Evolutionary conservation across 2,888 invertebrate species (phyloP), one percentile per base, ranked within the genome.

Genomic region (Mythimna ferrago): DNA sequence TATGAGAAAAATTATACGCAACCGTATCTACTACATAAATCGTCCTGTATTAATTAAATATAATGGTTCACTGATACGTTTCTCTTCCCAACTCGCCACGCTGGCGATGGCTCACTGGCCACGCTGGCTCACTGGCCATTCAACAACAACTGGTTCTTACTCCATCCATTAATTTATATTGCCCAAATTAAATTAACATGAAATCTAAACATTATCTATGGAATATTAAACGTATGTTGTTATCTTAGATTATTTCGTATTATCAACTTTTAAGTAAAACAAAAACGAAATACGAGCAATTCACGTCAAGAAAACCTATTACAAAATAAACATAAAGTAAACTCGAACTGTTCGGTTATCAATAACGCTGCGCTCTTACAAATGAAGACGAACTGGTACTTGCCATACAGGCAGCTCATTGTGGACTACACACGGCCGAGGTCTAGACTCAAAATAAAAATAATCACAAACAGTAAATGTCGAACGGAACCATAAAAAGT

Each of bases 401-500:
- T 89, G 92, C 92, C 92, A 89, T 83, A 88, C 87, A 87, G 86
- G 88, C 92, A 87, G 86, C 88, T 88, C 89, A 91, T 92, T 93
- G 92, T 92, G 89, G 84, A 87, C 86, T 86, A 88, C 90, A 86
- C 89, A 83, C 76, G 61, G 14, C 35, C 89, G 88, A 92, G 90
- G 92, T 94, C 93, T 94, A 94, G 94, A 94, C 93, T 91, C 86
- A 83, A 90, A 86, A 87, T 87, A 86, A 92, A 92, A 92, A 92
- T 91, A 92, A 92, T 92, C 91, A 92, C 93, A 92, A 93, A 93
- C 94, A 94, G 94, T 94, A 93, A 95, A 95, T 94, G 94, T 96
- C 94, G 95, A 95, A 95, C 95, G 95, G 96, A 95, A 94, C 95
- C 92, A 95, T 94, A 96, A 96, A 96, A 96, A 95, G 94, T 94